Conservation (phyloP, 1,140 invertebrate genomes). For the Drosophila miranda region DNA sequence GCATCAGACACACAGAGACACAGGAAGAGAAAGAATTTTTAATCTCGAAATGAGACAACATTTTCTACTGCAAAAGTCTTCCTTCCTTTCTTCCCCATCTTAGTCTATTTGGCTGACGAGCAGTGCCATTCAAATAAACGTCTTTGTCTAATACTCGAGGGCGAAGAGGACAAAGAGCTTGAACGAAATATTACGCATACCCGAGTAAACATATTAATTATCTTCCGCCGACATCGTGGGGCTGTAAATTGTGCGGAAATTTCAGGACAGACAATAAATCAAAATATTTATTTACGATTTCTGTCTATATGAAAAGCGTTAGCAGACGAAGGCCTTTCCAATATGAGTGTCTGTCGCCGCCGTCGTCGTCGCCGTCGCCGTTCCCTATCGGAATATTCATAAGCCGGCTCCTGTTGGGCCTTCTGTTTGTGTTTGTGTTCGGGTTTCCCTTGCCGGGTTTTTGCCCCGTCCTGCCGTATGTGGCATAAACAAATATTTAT, state of each 20-base stretch:
- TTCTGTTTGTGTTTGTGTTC: conserved; percentile 46
- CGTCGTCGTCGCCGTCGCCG: too few species aligned
- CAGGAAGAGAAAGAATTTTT: neutral
- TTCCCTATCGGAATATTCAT: conserved; percentile 42
- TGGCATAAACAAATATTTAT: conserved; percentile 72
- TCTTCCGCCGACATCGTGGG: conserved; percentile 33
- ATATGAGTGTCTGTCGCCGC: conserved; percentile 28
- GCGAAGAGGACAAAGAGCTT: too few species aligned
- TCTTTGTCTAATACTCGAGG: neutral
- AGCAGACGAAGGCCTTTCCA: conserved; percentile 21
- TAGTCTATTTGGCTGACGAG: too few species aligned
- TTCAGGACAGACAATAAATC: conserved; percentile 51
- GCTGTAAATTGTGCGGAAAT: conserved; percentile 51
- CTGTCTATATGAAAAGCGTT: conserved; percentile 54
- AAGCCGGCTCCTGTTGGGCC: conserved; percentile 23
- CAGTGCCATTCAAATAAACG: conserved; percentile 2
- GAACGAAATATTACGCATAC: conserved; percentile 43
- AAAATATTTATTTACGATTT: conserved; percentile 61
- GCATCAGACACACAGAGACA: neutral
- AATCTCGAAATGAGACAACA: too few species aligned
- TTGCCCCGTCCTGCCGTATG: conserved; percentile 35
- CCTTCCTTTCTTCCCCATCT: too few species aligned
- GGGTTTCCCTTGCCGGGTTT: conserved; percentile 17
- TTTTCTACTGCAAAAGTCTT: too few species aligned
- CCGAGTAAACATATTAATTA: conserved; percentile 59